phyloP scores from a whole-genome alignment of 2,888 invertebrate genomes.

The Apodemia zela region DNA sequence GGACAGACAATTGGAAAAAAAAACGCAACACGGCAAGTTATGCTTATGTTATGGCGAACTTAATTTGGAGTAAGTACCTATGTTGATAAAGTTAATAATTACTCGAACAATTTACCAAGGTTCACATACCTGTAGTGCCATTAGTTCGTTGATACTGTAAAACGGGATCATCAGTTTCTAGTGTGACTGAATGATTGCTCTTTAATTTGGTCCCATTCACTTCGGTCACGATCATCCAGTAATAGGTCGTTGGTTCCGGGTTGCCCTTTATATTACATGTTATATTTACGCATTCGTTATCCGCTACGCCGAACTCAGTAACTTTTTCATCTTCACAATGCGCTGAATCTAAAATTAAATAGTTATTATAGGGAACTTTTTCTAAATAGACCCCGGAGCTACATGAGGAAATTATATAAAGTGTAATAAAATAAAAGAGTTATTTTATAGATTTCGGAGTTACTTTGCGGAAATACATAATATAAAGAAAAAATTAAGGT shows the following conservation, averaged over 20 bases:
- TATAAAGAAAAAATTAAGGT: too few species aligned
- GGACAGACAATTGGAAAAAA: too few species aligned
- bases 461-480: too few species aligned
- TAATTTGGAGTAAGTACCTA: too few species aligned
- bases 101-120: not conserved
- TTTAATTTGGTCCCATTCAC: constrained; percentile 43
- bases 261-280: constrained; percentile 59
- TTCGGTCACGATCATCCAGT: constrained; percentile 59
- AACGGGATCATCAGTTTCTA: constrained; percentile 47
- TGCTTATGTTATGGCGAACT: too few species aligned
- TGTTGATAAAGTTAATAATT: not conserved
- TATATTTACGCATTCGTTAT: constrained; percentile 57
- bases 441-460: too few species aligned
- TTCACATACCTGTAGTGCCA: constrained; percentile 53
- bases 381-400: too few species aligned
- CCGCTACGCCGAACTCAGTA: constrained; percentile 57
- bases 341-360: constrained; percentile 51
- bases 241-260: constrained; percentile 52
- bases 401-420: too few species aligned
- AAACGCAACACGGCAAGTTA: too few species aligned
- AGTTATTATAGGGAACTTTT: too few species aligned
- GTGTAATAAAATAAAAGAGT: too few species aligned
- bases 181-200: constrained; percentile 40
- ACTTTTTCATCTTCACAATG: constrained; percentile 53
- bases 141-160: constrained; percentile 55